phyloP scores from a whole-genome alignment of 2,113 vertebrate genomes.

The Mormoops blainvillei region DNA sequence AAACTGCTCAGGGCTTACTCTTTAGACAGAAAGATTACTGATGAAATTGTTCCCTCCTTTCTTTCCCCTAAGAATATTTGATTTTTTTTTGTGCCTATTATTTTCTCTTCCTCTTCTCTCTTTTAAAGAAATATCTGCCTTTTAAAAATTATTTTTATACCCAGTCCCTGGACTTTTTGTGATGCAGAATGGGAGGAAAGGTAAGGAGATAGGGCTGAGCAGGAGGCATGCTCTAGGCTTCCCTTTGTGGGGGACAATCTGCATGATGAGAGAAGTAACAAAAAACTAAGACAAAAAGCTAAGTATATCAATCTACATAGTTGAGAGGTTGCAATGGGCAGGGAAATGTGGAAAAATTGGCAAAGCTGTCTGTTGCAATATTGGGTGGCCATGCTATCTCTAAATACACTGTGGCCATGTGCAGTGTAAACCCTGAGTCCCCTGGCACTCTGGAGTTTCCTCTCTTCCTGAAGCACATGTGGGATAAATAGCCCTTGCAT shows the following conservation, averaged over 20 bases:
- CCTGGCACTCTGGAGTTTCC: not conserved
- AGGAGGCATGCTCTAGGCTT: not conserved
- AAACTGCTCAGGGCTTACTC: not conserved
- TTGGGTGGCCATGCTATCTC: not conserved
- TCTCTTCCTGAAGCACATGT: not conserved
- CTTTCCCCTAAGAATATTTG: not conserved
- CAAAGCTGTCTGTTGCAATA: not conserved
- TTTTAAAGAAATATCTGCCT: not conserved
- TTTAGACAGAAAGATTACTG: not conserved
- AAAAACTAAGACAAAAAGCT: not conserved
- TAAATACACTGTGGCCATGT: not conserved
- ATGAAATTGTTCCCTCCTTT: not conserved
- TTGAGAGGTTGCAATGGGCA: too few relatives aligned
- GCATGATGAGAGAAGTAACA: not conserved
- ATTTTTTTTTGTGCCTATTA: not conserved
- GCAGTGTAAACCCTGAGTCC: too few relatives aligned
- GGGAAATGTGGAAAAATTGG: rapidly evolving
- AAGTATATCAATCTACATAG: not conserved
- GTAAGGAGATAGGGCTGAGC: not conserved
- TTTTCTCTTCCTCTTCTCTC: not conserved
- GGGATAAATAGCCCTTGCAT: not conserved
- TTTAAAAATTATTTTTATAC: too few relatives aligned
- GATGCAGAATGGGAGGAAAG: not conserved
- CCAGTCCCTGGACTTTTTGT: not conserved
- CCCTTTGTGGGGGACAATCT: not conserved